Conservation (phyloP, 2,797 vertebrate species). For the Pseudochromis fuscus region DNA sequence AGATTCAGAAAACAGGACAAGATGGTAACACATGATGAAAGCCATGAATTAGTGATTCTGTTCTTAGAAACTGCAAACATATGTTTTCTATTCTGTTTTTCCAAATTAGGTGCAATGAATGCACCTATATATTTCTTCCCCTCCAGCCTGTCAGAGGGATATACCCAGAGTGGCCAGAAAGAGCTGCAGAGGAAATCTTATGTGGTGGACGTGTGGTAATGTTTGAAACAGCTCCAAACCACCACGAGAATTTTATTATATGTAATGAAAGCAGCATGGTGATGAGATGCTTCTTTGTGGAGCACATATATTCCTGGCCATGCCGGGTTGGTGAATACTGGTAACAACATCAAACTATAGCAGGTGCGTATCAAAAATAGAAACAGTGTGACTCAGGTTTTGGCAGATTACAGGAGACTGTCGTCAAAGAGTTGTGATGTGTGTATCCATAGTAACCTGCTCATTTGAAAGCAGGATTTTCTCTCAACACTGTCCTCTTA, state of each 20-base stretch:
- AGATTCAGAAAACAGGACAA: neutral
- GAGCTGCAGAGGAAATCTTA: neutral
- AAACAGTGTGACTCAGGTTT: no score
- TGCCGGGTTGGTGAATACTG: no score
- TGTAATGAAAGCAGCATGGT: no score
- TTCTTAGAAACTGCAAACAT: neutral
- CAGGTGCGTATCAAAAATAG: no score
- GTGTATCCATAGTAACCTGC: no score
- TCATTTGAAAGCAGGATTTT: constrained; percentile 1
- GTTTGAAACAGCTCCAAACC: no score
- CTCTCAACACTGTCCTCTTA: constrained; percentile 1
- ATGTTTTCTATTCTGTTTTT: constrained; percentile 11
- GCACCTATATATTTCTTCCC: constrained; percentile 2
- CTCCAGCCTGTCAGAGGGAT: neutral
- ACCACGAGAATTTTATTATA: no score
- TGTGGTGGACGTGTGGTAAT: neutral
- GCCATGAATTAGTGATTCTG: neutral
- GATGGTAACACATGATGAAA: neutral
- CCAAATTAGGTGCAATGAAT: neutral
- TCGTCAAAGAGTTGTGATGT: no score
- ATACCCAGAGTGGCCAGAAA: neutral
- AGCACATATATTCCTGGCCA: no score
- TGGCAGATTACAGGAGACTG: no score
- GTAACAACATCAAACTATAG: no score
- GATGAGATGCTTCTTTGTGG: no score